Evolutionary conservation across 53 echinoderm and acorn worm species (phyloP), one percentile per base, ranked within the genome.

Genomic region (Mesocentrotus franciscanus): DNA sequence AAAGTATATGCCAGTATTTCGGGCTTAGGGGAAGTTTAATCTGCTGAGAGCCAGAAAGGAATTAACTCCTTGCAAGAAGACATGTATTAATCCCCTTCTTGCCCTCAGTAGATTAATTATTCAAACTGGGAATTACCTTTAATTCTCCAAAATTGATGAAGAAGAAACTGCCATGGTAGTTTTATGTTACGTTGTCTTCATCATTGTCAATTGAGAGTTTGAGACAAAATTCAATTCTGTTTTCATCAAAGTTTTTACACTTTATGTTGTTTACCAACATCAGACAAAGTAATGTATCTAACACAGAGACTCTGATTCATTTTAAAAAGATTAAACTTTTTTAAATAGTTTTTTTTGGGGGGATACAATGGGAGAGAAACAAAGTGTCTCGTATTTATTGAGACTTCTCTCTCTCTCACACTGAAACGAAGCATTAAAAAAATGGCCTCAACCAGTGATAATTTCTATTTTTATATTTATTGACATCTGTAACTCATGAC

Each of bases 391-490:
- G 36, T 42, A 0, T 49, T 87, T 35, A 27, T 58, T 58, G 27
- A 57, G 84, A 49, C 15, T 42, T 84, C 39, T 55, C 30, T 75
- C 30, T 75, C 18, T 49, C 55, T 22, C 9, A n/a, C 29, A n/a
- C 58, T 57, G 29, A 58, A 57, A 18, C 66, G 5, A 66, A 87
- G 87, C 27, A 29, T 57, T 1, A 91, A 18, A 59, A 33, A 91
- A 91, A 64, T 61, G 91, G 91, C 91, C 61, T 91, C 66, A 10
- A 64, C 91, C 61, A 35, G 34, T 66, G 66, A 66, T 91, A 27
- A 91, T 91, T 91, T 91, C 61, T 91, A 91, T 91, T 91, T 91
- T 91, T 91, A 91, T 91, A 91, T 91, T 91, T 91, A 91, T 91
- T 91, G 91, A 91, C 29, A 91, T 20, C 91, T 91, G 61, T 61